Evolutionary conservation across 2,113 vertebrate species (phyloP), one percentile per base, ranked within the genome.

Genomic region (Phocoena phocoena): DNA sequence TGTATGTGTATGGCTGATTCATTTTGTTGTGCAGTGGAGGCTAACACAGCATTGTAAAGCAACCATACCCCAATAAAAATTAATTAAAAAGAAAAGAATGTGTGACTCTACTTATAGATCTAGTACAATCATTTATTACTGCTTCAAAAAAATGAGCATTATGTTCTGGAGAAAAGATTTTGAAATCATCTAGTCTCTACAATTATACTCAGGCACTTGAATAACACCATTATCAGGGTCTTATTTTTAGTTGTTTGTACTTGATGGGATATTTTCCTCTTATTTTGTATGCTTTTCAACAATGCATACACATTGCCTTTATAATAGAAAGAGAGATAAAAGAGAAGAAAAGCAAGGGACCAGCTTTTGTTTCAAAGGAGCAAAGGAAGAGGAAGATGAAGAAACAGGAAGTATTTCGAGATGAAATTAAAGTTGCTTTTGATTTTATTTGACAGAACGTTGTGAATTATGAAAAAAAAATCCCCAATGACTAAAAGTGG

Each of bases 371-470:
- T 93, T 94, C 65, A 92, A 81, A 85, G 55, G 36, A 90, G 1
- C 50, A 81, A 70, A 84, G 33, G 18, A 87, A 90, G 58, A 95
- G 36, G 38, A 96, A 97, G 90, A 84, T 23, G 53, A 93, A 87
- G 79, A 96, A 85, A 84, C 55, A 96, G 65, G 86, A 97, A 90
- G 70, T 96, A 95, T 85, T 91, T 97, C 21, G 50, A 97, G 63
- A 95, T 60, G 68, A 97, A 96, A 88, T 86, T 88, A 91, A 97
- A 96, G 90, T 13, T 89, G 41, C 53, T 92, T 92, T 96, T 94
- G 93, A 81, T 94, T 97, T 96, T 93, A 91, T 97, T 97, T 70
- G 53, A 90, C n/a, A 77, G 21, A 88, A 77, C 62, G 6, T 86
- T 97, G 47, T 91, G 33, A 47, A 76, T 96, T 95, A 70, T 28